These are phyloP conservation scores for Cataglyphis albicans DNA, from an alignment of 2,888 invertebrate species.

Conservation along the genomic window DNA sequence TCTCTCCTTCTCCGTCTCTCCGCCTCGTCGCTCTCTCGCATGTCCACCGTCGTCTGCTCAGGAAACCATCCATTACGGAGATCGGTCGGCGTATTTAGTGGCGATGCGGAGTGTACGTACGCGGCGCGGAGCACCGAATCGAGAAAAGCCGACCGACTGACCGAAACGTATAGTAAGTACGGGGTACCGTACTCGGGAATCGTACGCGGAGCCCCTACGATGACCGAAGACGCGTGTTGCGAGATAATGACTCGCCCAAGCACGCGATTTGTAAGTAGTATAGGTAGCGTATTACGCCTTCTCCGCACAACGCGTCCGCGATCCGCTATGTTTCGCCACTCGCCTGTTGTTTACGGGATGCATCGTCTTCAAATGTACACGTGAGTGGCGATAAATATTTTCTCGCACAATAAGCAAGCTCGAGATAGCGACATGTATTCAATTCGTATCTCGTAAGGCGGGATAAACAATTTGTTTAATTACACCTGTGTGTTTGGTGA, in stretches of 20 bases:
- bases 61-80: constrained; percentile 83
- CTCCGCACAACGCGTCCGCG: neutral
- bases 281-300: constrained; percentile 26
- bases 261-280: constrained; percentile 45
- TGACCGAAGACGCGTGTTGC: constrained; percentile 1
- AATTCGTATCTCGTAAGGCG: neutral
- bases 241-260: neutral
- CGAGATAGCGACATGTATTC: neutral
- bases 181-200: neutral
- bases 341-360: constrained; percentile 10
- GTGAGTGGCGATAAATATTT: no score
- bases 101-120: constrained; percentile 7
- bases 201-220: neutral
- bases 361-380: neutral
- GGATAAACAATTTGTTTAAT: neutral
- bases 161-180: neutral
- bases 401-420: neutral
- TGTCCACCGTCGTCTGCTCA: constrained; percentile 75
- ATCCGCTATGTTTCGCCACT: constrained; percentile 17
- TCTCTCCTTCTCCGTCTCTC: constrained; percentile 48
- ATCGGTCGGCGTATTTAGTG: constrained; percentile 76
- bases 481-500: neutral
- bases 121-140: constrained; percentile 44
- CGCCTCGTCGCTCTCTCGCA: constrained; percentile 57
- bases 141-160: constrained; percentile 43